These are phyloP conservation scores for Druon quercuslanigerum DNA, from an alignment of 1,140 invertebrate species.

Conservation along the genomic window DNA sequence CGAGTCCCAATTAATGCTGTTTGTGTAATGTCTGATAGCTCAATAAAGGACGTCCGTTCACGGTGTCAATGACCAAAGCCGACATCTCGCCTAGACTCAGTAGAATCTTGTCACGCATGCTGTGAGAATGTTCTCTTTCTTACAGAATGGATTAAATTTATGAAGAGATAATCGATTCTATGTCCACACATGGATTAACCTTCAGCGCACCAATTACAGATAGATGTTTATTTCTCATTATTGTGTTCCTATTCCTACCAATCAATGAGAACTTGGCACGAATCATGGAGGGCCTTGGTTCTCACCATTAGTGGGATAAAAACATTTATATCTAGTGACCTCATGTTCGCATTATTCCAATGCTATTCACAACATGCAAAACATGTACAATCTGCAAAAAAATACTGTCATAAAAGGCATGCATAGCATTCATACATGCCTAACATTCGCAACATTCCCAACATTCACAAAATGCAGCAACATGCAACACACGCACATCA, in stretches of 20 bases:
- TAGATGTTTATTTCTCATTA: constrained; percentile 40
- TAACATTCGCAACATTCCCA: too few species aligned
- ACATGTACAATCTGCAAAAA: too few species aligned
- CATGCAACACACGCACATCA: too few species aligned
- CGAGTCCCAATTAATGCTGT: constrained; percentile 50
- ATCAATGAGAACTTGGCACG: constrained; percentile 45
- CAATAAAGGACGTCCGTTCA: constrained; percentile 48
- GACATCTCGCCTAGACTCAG: neutral
- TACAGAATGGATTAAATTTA: constrained; percentile 7
- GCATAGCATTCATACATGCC: too few species aligned
- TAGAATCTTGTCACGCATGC: neutral
- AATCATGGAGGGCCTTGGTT: constrained; percentile 38
- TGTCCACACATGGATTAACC: constrained; percentile 35
- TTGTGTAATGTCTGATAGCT: constrained; percentile 57
- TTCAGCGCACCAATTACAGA: constrained; percentile 51
- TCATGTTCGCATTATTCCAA: constrained; percentile 29
- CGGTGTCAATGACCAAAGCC: constrained; percentile 30
- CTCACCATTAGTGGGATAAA: neutral
- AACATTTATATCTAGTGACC: constrained; percentile 42
- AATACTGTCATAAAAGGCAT: too few species aligned
- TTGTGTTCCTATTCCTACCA: constrained; percentile 15
- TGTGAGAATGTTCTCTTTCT: neutral
- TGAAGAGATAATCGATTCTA: constrained; percentile 42
- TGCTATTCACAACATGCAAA: constrained; percentile 5
- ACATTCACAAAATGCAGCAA: too few species aligned